Conservation (phyloP, 1,140 invertebrate species). For the Drosophila jambulina region DNA sequence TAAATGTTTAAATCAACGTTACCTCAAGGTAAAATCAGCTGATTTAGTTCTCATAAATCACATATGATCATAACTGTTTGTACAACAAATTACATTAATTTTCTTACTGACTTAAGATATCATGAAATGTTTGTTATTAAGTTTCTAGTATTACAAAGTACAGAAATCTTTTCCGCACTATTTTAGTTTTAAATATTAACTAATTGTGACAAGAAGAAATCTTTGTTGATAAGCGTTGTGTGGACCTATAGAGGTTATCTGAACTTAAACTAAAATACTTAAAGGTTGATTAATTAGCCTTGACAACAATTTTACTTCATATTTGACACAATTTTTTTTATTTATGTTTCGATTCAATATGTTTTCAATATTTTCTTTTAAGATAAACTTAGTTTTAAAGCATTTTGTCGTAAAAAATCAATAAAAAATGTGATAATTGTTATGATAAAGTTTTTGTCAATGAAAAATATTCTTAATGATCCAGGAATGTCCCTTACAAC, state of each 20-base stretch:
- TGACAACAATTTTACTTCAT: not conserved
- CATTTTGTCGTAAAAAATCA: not conserved
- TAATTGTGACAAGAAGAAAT: not conserved
- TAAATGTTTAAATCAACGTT: not conserved
- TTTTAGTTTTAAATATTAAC: not conserved
- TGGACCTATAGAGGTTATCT: constrained; percentile 3
- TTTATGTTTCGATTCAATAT: not conserved
- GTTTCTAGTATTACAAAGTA: not conserved
- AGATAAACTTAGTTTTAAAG: not conserved
- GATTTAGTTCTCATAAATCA: not conserved
- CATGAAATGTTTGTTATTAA: not conserved
- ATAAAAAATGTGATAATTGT: not conserved
- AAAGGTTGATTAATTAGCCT: constrained; percentile 2
- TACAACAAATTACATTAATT: not conserved
- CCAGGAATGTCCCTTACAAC: too few relatives aligned
- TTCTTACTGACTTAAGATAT: not conserved
- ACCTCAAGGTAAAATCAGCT: not conserved
- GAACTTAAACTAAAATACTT: not conserved
- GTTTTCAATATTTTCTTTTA: not conserved
- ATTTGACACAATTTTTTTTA: not conserved
- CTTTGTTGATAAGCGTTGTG: not conserved
- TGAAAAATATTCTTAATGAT: not conserved
- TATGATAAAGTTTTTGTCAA: not conserved
- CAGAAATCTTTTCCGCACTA: not conserved
- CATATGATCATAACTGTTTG: not conserved